Evolutionary conservation across 2,888 invertebrate species (phyloP).

Genomic region (Drosophila prostipennis): DNA sequence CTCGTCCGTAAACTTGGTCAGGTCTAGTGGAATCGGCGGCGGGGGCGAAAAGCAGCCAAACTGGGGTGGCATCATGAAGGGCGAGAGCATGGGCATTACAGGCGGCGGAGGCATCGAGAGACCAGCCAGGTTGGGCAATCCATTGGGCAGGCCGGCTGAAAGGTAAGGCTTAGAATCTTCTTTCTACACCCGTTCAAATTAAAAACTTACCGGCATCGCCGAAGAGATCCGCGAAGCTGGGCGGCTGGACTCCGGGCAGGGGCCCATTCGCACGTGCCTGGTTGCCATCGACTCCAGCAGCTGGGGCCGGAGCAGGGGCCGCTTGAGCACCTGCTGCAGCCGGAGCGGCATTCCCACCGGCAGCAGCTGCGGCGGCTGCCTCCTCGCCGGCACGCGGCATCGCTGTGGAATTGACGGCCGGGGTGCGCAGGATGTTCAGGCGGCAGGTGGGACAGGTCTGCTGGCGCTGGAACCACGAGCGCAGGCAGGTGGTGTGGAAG

Average conservation of each 20-base stretch:
- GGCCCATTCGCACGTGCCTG: constrained; percentile 41
- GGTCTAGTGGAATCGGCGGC: constrained; percentile 91
- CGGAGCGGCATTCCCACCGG: constrained; percentile 48
- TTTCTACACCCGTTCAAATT: background rate
- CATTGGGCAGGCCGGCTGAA: constrained; percentile 60
- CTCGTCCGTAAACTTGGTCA: constrained; percentile 91
- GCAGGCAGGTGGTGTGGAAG: constrained; percentile 98
- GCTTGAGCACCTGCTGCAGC: constrained; percentile 34
- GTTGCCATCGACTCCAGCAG: constrained; percentile 11
- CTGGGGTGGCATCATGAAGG: constrained; percentile 85
- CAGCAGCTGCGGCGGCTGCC: constrained; percentile 39
- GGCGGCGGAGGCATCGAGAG: constrained; percentile 50
- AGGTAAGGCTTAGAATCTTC: background rate
- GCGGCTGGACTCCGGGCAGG: constrained; percentile 23
- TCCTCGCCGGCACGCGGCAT: constrained; percentile 69
- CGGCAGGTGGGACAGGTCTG: constrained; percentile 99
- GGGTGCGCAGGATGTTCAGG: constrained; percentile 90
- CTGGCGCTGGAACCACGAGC: constrained; percentile 99
- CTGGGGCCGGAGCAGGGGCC: constrained; percentile 19
- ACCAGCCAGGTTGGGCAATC: constrained; percentile 57
- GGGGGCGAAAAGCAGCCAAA: constrained; percentile 87
- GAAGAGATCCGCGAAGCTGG: constrained; percentile 58
- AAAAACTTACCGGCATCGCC: constrained; percentile 57
- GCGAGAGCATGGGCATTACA: constrained; percentile 79
- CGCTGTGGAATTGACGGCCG: constrained; percentile 74